Evolutionary conservation across 2,888 invertebrate species (phyloP).

Genomic region (Melieria omissa): DNA sequence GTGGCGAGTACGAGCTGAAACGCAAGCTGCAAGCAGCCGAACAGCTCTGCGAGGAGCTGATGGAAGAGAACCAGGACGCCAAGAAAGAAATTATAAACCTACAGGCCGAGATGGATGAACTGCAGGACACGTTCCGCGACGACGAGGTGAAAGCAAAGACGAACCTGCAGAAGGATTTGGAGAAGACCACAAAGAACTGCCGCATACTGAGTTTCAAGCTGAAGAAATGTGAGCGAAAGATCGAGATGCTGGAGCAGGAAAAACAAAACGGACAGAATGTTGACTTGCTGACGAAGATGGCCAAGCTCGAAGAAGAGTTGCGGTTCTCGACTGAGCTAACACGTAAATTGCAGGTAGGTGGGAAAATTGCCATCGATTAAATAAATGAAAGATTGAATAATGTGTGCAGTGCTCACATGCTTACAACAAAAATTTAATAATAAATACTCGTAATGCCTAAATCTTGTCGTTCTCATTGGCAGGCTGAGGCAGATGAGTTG

Average conservation of each 20-base stretch:
- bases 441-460: no score
- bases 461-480: neutral
- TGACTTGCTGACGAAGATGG: conserved; percentile 76
- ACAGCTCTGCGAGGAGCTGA: conserved; percentile 89
- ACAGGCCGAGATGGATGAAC: conserved; percentile 98
- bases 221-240: conserved; percentile 91
- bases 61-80: conserved; percentile 96
- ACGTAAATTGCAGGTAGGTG: conserved; percentile 72
- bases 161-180: conserved; percentile 92
- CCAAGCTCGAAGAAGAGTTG: conserved; percentile 87
- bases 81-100: conserved; percentile 92
- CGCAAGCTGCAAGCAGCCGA: conserved; percentile 91
- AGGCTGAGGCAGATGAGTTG: conserved; percentile 63
- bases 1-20: conserved; percentile 75
- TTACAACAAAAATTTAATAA: no score
- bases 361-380: no score
- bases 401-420: no score
- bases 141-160: conserved; percentile 98
- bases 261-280: conserved; percentile 75
- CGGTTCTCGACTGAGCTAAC: conserved; percentile 82
- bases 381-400: no score
- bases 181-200: conserved; percentile 97
- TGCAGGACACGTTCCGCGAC: conserved; percentile 97
- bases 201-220: conserved; percentile 97
- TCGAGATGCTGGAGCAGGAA: conserved; percentile 88